phyloP scores from a whole-genome alignment of 30 jellyfish, hydroid and myxozoan species.

The Nemopilema nomurai region DNA sequence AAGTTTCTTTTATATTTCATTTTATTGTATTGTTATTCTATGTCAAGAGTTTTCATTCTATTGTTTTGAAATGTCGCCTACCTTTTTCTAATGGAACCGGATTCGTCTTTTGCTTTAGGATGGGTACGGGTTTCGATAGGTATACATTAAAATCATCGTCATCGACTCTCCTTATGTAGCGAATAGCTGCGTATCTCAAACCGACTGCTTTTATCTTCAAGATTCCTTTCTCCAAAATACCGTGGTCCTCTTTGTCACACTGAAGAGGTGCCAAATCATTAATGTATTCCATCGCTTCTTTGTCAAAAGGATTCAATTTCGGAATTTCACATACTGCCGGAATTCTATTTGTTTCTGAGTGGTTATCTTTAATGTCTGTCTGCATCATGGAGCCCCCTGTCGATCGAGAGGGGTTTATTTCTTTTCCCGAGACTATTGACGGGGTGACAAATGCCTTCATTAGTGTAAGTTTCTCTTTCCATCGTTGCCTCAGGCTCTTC shows the following conservation, averaged over 20 bases:
- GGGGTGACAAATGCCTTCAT: background rate
- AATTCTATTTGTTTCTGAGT: too few species aligned
- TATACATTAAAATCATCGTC: constrained; percentile 11
- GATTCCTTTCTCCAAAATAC: constrained; percentile 3
- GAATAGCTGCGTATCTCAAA: constrained; percentile 11
- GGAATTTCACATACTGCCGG: constrained; percentile 41
- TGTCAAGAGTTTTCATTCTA: too few species aligned
- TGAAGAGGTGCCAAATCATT: background rate
- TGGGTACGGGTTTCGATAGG: background rate
- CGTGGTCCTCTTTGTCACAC: constrained; percentile 3
- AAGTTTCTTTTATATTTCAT: too few species aligned
- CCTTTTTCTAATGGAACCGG: background rate
- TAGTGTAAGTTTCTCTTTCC: background rate
- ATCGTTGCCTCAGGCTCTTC: background rate
- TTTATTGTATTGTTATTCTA: too few species aligned
- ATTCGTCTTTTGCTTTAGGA: background rate
- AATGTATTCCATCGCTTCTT: constrained; percentile 24
- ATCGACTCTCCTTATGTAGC: constrained; percentile 25
- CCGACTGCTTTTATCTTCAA: constrained; percentile 20
- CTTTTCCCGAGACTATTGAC: background rate
- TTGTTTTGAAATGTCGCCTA: background rate
- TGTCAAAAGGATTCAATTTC: constrained; percentile 42
- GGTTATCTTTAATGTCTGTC: too few species aligned
- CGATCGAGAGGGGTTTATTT: background rate
- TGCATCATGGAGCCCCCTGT: background rate